Base-by-base conservation (phyloP, 2,113 vertebrate species). In the Prolemur simus region DNA sequence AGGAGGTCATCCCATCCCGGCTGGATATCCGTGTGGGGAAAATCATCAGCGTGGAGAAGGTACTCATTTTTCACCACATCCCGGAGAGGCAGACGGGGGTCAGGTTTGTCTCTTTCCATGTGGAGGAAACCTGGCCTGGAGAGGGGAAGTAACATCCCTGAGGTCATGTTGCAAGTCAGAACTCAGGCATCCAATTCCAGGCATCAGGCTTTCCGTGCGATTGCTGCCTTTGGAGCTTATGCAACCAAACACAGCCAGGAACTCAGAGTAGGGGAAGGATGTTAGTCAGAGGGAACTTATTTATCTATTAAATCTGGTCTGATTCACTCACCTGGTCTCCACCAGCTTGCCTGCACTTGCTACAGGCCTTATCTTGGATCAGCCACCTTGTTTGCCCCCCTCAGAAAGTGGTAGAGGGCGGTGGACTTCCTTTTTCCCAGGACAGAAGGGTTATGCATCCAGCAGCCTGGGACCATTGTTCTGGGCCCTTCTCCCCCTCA, bases 21-120 rank as follows among this genome's bases (percentile, higher is more conserved):
- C 98, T 99, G 98, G 99, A 99, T 97, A 99, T 99, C 92, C 99
- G 99, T 0, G 99, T 99, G 39, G 99, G 99, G n/a, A 99, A 98
- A 98, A 92, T 99, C 91, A 69, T 99, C 98, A 99, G 99, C 1
- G 99, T 99, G 96, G 99, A 99, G 39, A 99, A 99, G 99, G 99
- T 99, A 98, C 0, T 96, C 0, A 0, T 29, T 95, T 95, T 74
- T 85, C 21, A 83, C 60, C 83, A 93, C 5, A 15, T 91, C 66
- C 69, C 25, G 27, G 71, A 73, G 58, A 84, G 47, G 37, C 85
- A 58, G 58, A 63, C 13, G 13, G 25, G 66, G 73, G 93, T 76
- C 76, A 77, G 64, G 56, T 86, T 49, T 82, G 58, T 83, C 63
- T 95, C 27, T 94, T 96, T 97, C 95, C 93, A 77, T 93, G 74